phyloP scores from a whole-genome alignment of 2,888 invertebrate species.

The Pecten maximus region DNA sequence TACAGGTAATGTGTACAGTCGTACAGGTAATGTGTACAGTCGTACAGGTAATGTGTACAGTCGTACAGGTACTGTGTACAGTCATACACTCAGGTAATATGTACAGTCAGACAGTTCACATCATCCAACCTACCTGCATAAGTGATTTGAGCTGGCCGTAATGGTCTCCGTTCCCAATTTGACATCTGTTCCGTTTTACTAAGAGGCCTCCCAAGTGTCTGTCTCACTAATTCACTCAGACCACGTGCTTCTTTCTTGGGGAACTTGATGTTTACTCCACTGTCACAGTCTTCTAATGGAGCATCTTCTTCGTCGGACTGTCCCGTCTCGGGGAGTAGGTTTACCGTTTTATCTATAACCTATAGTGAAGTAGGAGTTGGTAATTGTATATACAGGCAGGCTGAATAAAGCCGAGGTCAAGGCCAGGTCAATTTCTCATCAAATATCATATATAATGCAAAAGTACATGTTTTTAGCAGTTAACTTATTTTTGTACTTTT shows the following conservation, averaged over 20 bases:
- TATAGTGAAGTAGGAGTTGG: not conserved
- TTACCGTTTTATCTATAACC: constrained; percentile 53
- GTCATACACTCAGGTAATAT: not conserved
- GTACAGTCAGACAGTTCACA: not conserved
- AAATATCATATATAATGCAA: too few species aligned
- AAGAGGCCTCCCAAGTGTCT: constrained; percentile 79
- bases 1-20: too few species aligned
- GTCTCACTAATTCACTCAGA: constrained; percentile 78
- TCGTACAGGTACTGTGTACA: too few species aligned
- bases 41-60: too few species aligned
- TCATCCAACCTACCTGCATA: constrained; percentile 77
- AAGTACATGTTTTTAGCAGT: too few species aligned
- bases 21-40: too few species aligned
- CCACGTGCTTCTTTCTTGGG: constrained; percentile 68
- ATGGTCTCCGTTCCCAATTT: constrained; percentile 81
- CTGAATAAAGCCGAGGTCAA: too few species aligned
- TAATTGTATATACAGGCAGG: not conserved
- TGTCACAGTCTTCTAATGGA: constrained; percentile 50
- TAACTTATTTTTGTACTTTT: too few species aligned
- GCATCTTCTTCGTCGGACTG: constrained; percentile 61
- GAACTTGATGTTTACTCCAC: constrained; percentile 52
- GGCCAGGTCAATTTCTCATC: not conserved
- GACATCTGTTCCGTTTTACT: constrained; percentile 81
- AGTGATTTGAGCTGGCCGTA: constrained; percentile 76
- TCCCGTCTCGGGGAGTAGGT: constrained; percentile 51